Base-by-base conservation (phyloP, 2,797 vertebrate genomes). In the Percopsis omiscomaycus region DNA sequence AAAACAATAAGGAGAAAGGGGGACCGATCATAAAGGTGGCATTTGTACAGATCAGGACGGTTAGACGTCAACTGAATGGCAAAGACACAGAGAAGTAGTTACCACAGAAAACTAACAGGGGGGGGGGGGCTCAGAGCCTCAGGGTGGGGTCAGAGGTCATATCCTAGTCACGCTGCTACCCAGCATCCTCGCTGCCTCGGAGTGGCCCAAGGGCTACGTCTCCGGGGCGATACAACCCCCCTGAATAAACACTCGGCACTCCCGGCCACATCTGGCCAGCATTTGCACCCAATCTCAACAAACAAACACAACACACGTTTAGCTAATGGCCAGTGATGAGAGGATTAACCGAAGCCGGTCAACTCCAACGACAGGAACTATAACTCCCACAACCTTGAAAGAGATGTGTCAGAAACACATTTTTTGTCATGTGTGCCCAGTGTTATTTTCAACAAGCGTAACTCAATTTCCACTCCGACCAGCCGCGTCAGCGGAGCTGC, bases 221-320 rank as follows among this genome's bases (percentile, higher is more conserved):
- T 89, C 91, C 91, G 91, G 13, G 91, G 90, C 85, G 84, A 86
- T 64, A 78, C 77, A 87, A 91, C 22, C 89, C 91, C 82, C 84
- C 90, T 89, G 90, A 90, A 91, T 92, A 93, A 93, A 93, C 77
- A 80, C 57, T 32, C n/a, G 0, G 50, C 62, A 82, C 80, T 83
- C 83, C 75, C 84, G 68, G 87, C 85, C 89, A 89, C 93, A 95
- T 95, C 92, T 96, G 94, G 92, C 87, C 84, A 68, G 73, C 87
- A 91, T 95, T 95, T 93, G 91, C 93, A 94, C 92, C 91, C 89
- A 91, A 92, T 92, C 92, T 79, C 60, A 16, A 63, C 75, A 80
- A 82, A 80, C 86, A 94, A 94, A 94, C 91, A 91, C 89, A 82
- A 91, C 87, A 84, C 84, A 72, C 89, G 76, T 89, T 89, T 83